phyloP scores from a whole-genome alignment of 2,797 vertebrate genomes.

The Sebastes elongatus region DNA sequence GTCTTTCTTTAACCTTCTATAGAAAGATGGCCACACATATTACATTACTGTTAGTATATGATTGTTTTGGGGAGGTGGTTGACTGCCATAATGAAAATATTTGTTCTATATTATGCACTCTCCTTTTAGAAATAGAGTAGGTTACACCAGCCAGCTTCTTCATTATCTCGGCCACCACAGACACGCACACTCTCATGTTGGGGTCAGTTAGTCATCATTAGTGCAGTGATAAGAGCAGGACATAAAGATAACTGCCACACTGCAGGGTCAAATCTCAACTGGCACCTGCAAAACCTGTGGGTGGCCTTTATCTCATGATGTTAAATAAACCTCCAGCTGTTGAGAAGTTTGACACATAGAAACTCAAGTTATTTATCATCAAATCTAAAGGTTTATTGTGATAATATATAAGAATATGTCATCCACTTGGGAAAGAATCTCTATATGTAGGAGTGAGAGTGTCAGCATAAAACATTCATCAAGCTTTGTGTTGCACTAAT shows the following conservation, averaged over 20 bases:
- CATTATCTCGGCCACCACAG: background rate
- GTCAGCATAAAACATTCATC: background rate
- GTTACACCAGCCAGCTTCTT: background rate
- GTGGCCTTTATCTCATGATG: background rate
- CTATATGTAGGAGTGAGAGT: background rate
- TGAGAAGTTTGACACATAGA: background rate
- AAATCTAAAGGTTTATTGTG: background rate
- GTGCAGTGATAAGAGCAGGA: slow-evolving; percentile 37
- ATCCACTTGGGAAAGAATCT: background rate
- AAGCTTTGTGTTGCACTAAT: background rate
- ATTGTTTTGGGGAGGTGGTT: background rate
- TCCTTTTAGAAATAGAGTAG: background rate
- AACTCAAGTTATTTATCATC: background rate
- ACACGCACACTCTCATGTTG: background rate
- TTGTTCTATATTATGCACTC: background rate
- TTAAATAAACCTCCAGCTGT: background rate
- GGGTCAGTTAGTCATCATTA: slow-evolving; percentile 27
- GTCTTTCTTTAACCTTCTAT: background rate
- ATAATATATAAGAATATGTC: background rate
- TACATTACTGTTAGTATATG: background rate
- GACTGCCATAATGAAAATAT: background rate
- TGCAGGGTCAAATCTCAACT: background rate
- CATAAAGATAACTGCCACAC: slow-evolving; percentile 25
- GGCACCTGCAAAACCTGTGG: slow-evolving; percentile 10
- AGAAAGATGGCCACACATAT: background rate